Base-by-base conservation (phyloP, 2,113 vertebrate species). In the Verasper variegatus region DNA sequence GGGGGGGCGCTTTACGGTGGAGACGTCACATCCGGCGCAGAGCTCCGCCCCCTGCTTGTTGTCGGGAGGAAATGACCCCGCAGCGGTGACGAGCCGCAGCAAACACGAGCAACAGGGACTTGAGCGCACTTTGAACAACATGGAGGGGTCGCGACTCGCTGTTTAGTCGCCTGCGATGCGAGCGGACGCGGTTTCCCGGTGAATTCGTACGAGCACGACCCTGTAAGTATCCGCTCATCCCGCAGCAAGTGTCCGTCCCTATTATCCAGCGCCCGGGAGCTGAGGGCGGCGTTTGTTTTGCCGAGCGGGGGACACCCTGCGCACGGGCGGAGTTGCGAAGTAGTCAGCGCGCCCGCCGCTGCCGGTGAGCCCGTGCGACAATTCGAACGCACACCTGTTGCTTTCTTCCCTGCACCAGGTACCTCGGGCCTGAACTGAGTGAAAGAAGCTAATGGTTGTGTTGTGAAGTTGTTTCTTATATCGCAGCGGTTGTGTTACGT, bases 21-120 rank as follows among this genome's bases (percentile, higher is more conserved):
- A 78, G 84, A 94, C 93, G 94, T 92, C 92, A 94, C 78, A 76
- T 95, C 94, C 94, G 26, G 93, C 54, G 67, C 59, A 49, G 65
- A 81, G 89, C 86, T 87, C 80, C 37, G 84, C 88, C 89, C 92
- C 86, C 82, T 83, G 86, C 80, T 88, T 88, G 88, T 89, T 91
- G 91, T 90, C 65, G 35, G 67, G 64, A 79, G 85, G 86, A 87
- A 73, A 84, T 77, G 51, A 80, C 63, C 83, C 54, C 66, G 62
- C 64, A 59, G 77, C 26, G 47, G 68, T 3, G 26, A 21, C 52
- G 70, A 60, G 37, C 23, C 7, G 42, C 17, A 55, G 31, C 17
- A 45, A 31, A 78, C 20, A 52, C 10, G 14, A 54, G 54, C 37
- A 63, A 20, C 0, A 2, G n/a, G 23, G 54, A 15, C n/a, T 12